Conservation (phyloP, 2,113 vertebrate genomes). For the Hippolais icterina region DNA sequence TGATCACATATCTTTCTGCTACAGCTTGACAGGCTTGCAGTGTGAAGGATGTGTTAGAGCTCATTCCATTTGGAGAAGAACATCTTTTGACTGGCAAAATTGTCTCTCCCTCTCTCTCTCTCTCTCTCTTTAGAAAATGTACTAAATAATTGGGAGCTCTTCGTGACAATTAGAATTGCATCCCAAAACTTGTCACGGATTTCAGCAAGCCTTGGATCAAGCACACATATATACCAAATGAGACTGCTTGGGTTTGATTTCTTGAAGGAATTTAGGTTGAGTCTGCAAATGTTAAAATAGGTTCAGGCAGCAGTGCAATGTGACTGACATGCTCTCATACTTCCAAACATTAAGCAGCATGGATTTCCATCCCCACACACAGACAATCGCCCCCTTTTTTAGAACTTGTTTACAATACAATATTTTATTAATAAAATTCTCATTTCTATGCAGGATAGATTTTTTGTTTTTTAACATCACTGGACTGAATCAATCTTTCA, state of each 20-base stretch:
- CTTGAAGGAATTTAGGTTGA: neutral
- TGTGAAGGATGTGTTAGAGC: slow-evolving; percentile 29
- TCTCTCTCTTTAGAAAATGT: neutral
- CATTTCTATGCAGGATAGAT: neutral
- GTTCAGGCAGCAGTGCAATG: neutral
- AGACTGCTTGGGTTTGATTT: neutral
- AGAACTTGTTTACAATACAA: neutral
- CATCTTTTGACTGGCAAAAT: neutral
- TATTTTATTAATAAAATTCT: neutral
- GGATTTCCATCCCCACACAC: neutral
- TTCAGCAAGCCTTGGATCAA: neutral
- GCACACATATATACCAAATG: neutral
- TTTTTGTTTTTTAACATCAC: neutral
- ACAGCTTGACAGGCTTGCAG: slow-evolving; percentile 3
- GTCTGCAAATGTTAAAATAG: neutral
- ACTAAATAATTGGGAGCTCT: neutral
- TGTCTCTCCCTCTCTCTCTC: neutral
- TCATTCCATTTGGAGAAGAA: slow-evolving; percentile 19
- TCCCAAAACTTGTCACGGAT: neutral
- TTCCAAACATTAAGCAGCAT: neutral
- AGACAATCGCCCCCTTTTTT: neutral
- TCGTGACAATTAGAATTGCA: neutral
- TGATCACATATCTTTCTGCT: neutral
- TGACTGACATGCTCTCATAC: neutral
- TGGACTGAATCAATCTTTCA: neutral